A percentile compares a stretch with the other conserved stretches of the same genome.
Conservation (phyloP, 2,113 vertebrate genomes). For the Halichoerus grypus region DNA sequence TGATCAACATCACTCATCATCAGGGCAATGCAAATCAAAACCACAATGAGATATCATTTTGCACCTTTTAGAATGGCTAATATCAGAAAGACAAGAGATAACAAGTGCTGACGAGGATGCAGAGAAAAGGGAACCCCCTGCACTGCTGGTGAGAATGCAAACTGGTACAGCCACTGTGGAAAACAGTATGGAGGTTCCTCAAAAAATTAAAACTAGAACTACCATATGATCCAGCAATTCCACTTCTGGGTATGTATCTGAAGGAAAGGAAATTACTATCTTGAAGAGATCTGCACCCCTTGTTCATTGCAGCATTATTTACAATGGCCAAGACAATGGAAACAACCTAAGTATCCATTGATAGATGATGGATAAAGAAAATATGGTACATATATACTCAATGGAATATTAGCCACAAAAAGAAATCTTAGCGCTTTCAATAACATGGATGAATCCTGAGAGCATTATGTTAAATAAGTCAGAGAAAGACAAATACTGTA, state of each 20-base stretch:
- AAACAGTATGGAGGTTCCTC: not conserved
- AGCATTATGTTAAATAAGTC: not conserved
- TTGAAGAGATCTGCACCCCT: not conserved
- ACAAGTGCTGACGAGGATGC: not conserved
- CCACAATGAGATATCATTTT: not conserved
- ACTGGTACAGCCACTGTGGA: not conserved
- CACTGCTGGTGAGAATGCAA: not conserved
- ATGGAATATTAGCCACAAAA: not conserved
- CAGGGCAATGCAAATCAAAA: not conserved
- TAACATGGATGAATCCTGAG: not conserved
- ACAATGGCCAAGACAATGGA: not conserved
- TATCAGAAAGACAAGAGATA: not conserved
- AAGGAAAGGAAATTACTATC: not conserved
- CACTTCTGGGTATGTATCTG: not conserved
- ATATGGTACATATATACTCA: not conserved
- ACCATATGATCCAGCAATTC: not conserved
- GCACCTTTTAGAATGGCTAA: not conserved
- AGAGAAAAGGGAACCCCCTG: not conserved
- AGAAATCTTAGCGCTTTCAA: not conserved
- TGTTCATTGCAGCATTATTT: not conserved
- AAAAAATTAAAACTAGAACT: not conserved
- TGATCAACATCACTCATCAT: not conserved
- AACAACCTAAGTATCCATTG: too few species aligned
- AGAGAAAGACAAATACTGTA: not conserved
- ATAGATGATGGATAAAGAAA: not conserved